Evolutionary conservation across 2,113 vertebrate genomes (phyloP).

Genomic region (Onychostoma macrolepis): DNA sequence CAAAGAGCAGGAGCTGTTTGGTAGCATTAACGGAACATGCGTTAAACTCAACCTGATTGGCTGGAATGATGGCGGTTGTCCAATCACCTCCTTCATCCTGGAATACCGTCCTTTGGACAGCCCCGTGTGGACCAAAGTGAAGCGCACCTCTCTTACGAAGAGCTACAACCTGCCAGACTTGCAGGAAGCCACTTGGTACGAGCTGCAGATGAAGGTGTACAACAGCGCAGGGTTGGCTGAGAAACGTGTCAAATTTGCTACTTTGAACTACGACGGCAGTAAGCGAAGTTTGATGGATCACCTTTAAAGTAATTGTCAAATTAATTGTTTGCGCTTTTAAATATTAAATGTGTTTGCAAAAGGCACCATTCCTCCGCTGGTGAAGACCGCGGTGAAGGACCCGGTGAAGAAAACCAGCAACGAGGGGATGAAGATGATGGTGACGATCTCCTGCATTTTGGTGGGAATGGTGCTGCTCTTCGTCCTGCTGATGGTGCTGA

Average conservation of each 20-base stretch:
- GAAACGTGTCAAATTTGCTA: conserved; percentile 87
- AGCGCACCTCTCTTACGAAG: conserved; percentile 84
- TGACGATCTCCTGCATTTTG: conserved; percentile 95
- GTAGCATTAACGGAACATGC: conserved; percentile 84
- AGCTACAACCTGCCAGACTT: conserved; percentile 86
- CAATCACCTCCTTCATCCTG: conserved; percentile 86
- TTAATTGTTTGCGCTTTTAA: too few relatives aligned
- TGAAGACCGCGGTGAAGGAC: conserved; percentile 89
- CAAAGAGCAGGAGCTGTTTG: conserved; percentile 88
- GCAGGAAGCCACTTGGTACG: conserved; percentile 88
- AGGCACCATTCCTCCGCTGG: conserved; percentile 98
- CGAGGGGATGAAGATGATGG: conserved; percentile 96
- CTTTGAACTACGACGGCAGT: conserved; percentile 88
- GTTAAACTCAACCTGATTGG: conserved; percentile 85
- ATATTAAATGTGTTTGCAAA: conserved; percentile 1
- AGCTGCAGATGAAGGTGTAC: conserved; percentile 87
- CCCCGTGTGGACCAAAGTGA: conserved; percentile 83
- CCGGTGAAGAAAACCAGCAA: conserved; percentile 83
- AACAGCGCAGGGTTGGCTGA: conserved; percentile 88
- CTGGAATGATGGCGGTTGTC: conserved; percentile 89
- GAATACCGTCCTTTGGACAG: conserved; percentile 85
- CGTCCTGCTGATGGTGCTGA: conserved; percentile 86
- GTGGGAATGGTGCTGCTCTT: conserved; percentile 90
- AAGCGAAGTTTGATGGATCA: conserved; percentile 64
- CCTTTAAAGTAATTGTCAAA: background rate